Conservation (phyloP, 2,113 vertebrate genomes). For the Bombycilla garrulus region DNA sequence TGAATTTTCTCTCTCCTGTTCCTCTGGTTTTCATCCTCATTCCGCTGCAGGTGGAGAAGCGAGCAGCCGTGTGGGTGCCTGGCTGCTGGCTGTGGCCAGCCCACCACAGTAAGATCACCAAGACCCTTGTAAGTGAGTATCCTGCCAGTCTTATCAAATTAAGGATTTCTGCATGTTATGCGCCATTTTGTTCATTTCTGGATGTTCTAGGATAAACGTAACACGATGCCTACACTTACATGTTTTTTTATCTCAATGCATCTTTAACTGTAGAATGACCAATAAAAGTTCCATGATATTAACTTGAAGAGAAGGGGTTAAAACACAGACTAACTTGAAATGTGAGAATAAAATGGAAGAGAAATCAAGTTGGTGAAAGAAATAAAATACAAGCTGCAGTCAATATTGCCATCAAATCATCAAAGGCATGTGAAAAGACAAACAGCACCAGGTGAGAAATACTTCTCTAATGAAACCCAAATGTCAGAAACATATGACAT, state of each 20-base stretch:
- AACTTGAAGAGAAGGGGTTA: neutral
- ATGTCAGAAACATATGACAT: conserved; percentile 11
- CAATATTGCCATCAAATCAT: neutral
- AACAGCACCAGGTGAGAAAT: conserved; percentile 21
- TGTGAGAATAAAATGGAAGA: neutral
- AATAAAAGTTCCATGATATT: neutral
- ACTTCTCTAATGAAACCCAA: conserved; percentile 12
- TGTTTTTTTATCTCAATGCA: neutral
- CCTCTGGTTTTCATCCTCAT: neutral
- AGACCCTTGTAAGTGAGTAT: neutral
- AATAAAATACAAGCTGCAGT: neutral
- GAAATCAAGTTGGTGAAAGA: neutral
- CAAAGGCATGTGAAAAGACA: neutral
- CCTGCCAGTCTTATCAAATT: neutral
- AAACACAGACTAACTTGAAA: neutral
- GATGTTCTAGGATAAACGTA: neutral
- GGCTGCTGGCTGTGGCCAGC: neutral
- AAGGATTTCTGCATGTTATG: neutral
- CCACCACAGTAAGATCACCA: neutral
- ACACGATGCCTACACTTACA: fast-evolving
- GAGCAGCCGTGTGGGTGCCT: fast-evolving
- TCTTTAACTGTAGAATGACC: neutral
- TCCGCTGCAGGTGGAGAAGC: fast-evolving
- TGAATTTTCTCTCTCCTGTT: neutral
- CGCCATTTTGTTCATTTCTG: fast-evolving